Evolutionary conservation across 2,113 vertebrate species (phyloP), one percentile per base, ranked within the genome.

Genomic region (Suricata suricatta): DNA sequence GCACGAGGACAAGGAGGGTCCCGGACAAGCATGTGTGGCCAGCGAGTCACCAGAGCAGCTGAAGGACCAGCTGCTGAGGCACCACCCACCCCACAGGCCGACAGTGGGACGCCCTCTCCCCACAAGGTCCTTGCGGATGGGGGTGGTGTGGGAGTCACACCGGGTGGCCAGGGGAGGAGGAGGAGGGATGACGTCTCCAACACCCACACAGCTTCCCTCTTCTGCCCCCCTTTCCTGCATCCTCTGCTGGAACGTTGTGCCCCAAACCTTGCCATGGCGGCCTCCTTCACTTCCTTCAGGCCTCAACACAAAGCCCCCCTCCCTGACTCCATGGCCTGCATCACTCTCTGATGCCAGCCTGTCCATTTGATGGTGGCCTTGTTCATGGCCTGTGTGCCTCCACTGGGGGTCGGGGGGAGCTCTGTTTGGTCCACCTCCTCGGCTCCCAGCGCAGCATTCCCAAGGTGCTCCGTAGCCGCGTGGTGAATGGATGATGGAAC

Each of bases 401-500:
- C 44, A 10, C 0, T 15, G 21, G 57, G 57, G 8, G 57, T 54
- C 16, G 21, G 8, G 57, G 25, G 7, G 21, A 60, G 57, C 57
- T 77, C 41, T 15, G 2, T 44, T 86, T 47, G 11, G 16, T 33
- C 72, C 5, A 14, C n/a, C 25, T 33, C 57, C 52, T 31, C 2
- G 0, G 33, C 1, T 3, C 29, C n/a, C 21, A 2, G 57, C 4
- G 17, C 33, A 9, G 27, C 25, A 0, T 21, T 9, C 2, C 54
- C 11, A 47, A 79, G 41, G 52, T 52, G 38, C 83, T 72, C 82
- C 31, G 0, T 3, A 29, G 44, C 31, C n/a, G 1, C 15, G 47
- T n/a, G 68, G 41, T 31, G 63, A 88, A 19, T 13, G 21, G 60
- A 52, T 5, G 23, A 66, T 35, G 50, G 29, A 60, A 83, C 60